A percentile compares a stretch with the other conserved stretches of the same genome.
phyloP scores from a whole-genome alignment of 2,113 vertebrate genomes.

The Tyto alba region DNA sequence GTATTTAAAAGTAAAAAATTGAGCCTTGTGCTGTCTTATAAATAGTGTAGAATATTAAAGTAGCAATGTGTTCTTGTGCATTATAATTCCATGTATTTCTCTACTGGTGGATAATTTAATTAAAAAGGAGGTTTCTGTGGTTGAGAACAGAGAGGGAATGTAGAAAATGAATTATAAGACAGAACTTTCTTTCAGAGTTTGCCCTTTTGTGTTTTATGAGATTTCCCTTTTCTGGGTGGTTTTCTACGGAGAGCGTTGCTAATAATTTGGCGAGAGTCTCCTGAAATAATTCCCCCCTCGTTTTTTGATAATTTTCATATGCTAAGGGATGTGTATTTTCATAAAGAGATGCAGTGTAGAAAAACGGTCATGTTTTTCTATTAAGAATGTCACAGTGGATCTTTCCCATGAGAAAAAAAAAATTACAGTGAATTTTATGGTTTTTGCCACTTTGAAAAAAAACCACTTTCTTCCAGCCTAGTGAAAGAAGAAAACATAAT shows the following conservation, averaged over 20 bases:
- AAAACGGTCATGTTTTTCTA: background rate
- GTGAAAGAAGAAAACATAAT: background rate
- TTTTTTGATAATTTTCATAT: background rate
- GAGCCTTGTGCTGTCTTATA: conserved; percentile 55
- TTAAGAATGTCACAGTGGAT: background rate
- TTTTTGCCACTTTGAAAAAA: background rate
- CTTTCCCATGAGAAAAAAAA: background rate
- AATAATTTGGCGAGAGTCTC: background rate
- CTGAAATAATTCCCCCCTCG: background rate
- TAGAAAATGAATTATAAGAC: conserved; percentile 34
- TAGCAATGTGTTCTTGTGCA: conserved; percentile 28
- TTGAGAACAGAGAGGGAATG: conserved; percentile 15
- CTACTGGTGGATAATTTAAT: conserved; percentile 28
- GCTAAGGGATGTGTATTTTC: background rate
- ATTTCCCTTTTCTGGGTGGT: background rate
- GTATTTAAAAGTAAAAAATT: conserved; percentile 29
- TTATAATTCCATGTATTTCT: conserved; percentile 43
- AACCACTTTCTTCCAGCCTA: background rate
- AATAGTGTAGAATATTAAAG: conserved; percentile 19
- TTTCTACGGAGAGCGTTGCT: background rate
- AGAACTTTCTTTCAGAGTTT: conserved; percentile 40
- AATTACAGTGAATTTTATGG: background rate
- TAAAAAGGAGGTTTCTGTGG: conserved; percentile 13
- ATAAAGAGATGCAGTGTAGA: background rate
- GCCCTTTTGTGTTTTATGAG: conserved; percentile 36